Evolutionary conservation across 1,140 invertebrate genomes (phyloP).

Genomic region (Venturia canescens): DNA sequence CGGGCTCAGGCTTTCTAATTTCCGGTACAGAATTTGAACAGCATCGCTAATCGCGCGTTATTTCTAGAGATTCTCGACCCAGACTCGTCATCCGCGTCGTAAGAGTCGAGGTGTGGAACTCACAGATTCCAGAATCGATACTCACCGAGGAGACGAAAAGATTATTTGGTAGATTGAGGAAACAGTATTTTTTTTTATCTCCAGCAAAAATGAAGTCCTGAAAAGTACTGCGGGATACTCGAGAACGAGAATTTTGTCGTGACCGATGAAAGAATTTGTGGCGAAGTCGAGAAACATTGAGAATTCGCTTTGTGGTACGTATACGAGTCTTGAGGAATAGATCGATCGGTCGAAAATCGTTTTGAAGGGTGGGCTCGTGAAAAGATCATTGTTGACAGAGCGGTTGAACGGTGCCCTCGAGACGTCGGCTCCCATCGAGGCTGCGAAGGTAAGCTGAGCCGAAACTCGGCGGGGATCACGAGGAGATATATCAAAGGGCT

Average conservation of each 20-base stretch:
- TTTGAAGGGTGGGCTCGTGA: not conserved
- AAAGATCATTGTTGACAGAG: not conserved
- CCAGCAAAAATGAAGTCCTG: no score
- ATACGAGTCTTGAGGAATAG: no score
- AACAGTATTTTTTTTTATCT: no score
- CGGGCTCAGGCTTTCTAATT: constrained; percentile 28
- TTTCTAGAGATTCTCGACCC: not conserved
- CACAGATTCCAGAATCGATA: not conserved
- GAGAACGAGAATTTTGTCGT: no score
- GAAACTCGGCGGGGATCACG: not conserved
- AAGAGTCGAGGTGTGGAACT: not conserved
- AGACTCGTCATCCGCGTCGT: not conserved
- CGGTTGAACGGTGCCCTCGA: not conserved
- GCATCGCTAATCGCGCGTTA: not conserved
- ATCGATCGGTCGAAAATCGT: not conserved
- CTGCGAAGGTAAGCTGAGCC: not conserved
- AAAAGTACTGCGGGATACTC: no score
- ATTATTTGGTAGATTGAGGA: no score
- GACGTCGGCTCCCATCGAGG: not conserved
- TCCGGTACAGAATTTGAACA: constrained; percentile 23
- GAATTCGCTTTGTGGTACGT: no score
- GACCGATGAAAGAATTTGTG: no score
- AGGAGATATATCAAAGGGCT: constrained; percentile 13
- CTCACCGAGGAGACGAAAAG: no score
- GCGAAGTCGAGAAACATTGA: no score